Base-by-base conservation (phyloP, 37 sponge, comb jelly and placozoan genomes). In the Cliona cf. orientalis region DNA sequence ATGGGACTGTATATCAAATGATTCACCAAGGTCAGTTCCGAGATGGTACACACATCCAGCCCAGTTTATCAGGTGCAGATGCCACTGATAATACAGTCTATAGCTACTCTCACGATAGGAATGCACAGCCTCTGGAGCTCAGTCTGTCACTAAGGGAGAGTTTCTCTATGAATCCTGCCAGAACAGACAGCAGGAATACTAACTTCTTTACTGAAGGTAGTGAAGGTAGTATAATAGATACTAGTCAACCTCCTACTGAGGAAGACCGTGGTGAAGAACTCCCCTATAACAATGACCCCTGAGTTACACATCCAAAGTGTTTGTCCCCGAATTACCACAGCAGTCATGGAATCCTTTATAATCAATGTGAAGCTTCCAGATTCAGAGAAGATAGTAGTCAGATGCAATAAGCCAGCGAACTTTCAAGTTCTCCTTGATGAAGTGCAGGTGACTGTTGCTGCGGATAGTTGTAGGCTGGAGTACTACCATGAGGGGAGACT, bases 31-130 rank as follows among this genome's bases (percentile, higher is more conserved):
- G 67, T 29, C 69, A 82, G 22, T 88, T 88, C 72, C 77, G 40
- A 44, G 82, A 82, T 62, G 82, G 82, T 17, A 82, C 82, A 39
- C 61, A 71, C 32, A 38, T 82, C n/a, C 72, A 82, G 73, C n/a
- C n/a, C n/a, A n/a, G n/a, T n/a, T n/a, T n/a, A n/a, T n/a, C n/a
- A n/a, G n/a, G n/a, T n/a, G 23, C 41, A 6, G 33, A 5, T 31
- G 36, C 6, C 1, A 46, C 14, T 42, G 56, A 37, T 34, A 56
- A 72, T 1, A 72, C 19, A 33, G 53, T 9, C 5, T 34, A 49
- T 32, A 59, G 42, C 17, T 75, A 75, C 76, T 28, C 76, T 23
- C 76, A 40, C 12, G 76, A 75, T 56, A 5, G 58, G 76, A 42
- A 69, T 2, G 66, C 79, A 2, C 69, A 68, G 23, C 68, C 68